These are phyloP conservation scores for Chalcosyrphus nemorum DNA, from an alignment of 2,888 invertebrate genomes.

Conservation along the genomic window DNA sequence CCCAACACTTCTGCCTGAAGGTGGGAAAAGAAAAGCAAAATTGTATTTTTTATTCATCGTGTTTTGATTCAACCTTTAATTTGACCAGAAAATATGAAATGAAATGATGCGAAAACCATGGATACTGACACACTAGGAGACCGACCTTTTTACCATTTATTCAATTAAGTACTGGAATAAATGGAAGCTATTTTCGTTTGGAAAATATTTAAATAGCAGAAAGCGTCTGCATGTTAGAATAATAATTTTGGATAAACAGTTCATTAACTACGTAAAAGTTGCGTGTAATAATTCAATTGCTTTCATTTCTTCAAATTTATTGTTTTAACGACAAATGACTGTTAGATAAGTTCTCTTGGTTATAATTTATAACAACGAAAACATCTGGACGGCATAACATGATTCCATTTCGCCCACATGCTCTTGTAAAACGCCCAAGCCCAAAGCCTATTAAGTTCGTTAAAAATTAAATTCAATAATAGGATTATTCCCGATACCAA, in stretches of 20 bases:
- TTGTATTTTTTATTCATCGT: constrained; percentile 6
- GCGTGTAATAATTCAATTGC: constrained; percentile 2
- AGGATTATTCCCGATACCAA: constrained; percentile 50
- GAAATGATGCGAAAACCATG: background rate
- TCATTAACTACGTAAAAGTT: background rate
- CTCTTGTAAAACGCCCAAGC: constrained; percentile 36
- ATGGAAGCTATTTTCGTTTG: background rate
- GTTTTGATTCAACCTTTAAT: constrained; percentile 10
- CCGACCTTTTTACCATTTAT: background rate
- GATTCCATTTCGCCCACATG: constrained; percentile 28
- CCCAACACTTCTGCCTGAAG: background rate
- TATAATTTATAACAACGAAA: background rate
- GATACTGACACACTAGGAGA: background rate
- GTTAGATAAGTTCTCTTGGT: background rate
- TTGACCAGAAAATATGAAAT: background rate
- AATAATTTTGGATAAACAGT: background rate
- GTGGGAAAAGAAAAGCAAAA: background rate
- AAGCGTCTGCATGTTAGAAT: background rate
- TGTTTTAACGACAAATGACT: background rate
- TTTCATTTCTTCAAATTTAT: background rate
- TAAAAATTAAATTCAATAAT: constrained; percentile 57
- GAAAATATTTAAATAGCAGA: background rate
- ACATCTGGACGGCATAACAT: constrained; percentile 20
- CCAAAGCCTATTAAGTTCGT: constrained; percentile 41
- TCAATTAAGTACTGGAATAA: background rate